Evolutionary conservation across 2,888 invertebrate species (phyloP), one percentile per base, ranked within the genome.

Genomic region (Phalangium opilio): DNA sequence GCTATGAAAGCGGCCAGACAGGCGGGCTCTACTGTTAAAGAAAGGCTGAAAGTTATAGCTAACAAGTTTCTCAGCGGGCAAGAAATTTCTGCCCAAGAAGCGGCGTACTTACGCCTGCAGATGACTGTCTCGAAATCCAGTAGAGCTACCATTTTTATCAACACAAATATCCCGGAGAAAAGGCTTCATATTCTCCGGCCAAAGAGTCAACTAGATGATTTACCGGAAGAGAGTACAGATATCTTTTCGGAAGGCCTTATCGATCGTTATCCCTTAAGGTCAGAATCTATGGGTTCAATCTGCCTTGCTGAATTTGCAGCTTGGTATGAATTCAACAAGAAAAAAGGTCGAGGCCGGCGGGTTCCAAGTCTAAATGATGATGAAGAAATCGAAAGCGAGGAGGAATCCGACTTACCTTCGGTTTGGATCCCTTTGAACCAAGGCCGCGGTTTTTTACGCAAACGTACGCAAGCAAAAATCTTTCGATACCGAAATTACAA

Each of bases 51-150:
- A 17, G 10, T 15, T 1, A 47, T 60, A 20, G 58, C 54, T 18
- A 57, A 58, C 35, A 50, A 48, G 27, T 59, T 60, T 43, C 44
- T 59, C 1, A 59, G 59, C 48, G 36, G 48, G 14, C 54, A 52
- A 2, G 58, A 60, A 48, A 50, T 61, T 3, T 52, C 54, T 41
- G 59, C 59, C 3, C 60, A 61, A 44, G 60, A 61, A 45, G 59
- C 59, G 34, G 56, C 48, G 1, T 58, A 55, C 49, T 45, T 55
- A 2, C 32, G 54, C 5, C 47, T 60, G n/a, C 49, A 51, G 18
- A 43, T 60, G 43, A 55, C 58, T n/a, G 48, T 61, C 46, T 55
- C 47, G 32, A 42, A 40, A 19, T 36, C 50, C 3, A 53, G 54
- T 8, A 41, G 56, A 40, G 40, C 50, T 14, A 21, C 44, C 3